Evolutionary conservation across 2,888 invertebrate species (phyloP), one percentile per base, ranked within the genome.

Genomic region (Orthosia incerta): DNA sequence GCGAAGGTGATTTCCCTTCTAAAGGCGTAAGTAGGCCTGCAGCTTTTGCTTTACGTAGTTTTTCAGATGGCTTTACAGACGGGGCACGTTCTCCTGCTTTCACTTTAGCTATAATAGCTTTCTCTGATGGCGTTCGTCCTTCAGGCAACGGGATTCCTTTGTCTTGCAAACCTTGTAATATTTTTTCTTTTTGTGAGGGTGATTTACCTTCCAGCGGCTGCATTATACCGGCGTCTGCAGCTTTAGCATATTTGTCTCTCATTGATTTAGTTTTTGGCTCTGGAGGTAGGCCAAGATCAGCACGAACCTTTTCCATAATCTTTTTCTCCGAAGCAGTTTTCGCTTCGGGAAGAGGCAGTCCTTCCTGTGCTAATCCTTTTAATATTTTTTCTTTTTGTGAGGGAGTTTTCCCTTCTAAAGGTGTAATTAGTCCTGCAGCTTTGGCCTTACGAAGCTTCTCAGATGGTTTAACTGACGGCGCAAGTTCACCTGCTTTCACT

Each of bases 101-200:
- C 1, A 60, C 60, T 60, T 60, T 60, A 16, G 60, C 15, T 9
- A 60, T 60, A 11, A 60, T 3, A 60, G 60, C 60, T 60, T 60
- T 60, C 4, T 60, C 60, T 16, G 60, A 20, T 16, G 60, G 0
- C 0, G 60, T 60, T 16, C 45, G 0, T 60, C 60, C 60, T 20
- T 60, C 60, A 16, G 60, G 60, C 2, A 60, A 20, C 0, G 60
- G 39, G 0, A 60, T 60, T 1, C 60, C 60, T 4, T 16, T 20
- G 1, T 60, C 60, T 45, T 60, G 60, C 45, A 60, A 45, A 16
- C 20, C 60, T 11, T 60, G 20, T 20, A 60, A 60, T 60, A 60
- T 60, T 16, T 60, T 60, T 46, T 60, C 60, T 45, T 60, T 60
- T 60, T 60, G 59, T 3, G 59, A 45, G 1, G 59, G 59, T 0